Evolutionary conservation across 2,888 invertebrate genomes (phyloP).

Genomic region (Synanthedon andrenaeformis): DNA sequence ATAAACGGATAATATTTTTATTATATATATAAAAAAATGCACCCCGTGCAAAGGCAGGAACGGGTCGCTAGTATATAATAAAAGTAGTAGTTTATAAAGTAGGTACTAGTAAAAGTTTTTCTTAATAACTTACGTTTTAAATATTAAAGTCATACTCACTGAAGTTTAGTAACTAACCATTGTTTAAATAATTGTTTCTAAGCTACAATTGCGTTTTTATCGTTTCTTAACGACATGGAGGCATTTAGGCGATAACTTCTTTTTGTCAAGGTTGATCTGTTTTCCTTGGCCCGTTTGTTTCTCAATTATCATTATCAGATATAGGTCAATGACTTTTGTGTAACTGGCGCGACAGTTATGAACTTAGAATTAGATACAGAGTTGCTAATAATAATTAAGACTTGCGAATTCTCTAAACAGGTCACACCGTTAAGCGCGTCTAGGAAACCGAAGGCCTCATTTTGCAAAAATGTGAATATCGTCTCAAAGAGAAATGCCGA

Average conservation of each 20-base stretch:
- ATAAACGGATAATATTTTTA: too few relatives aligned
- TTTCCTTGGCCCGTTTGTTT: constrained; percentile 46
- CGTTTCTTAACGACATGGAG: constrained; percentile 7
- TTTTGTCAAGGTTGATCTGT: constrained; percentile 38
- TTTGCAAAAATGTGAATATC: constrained; percentile 19
- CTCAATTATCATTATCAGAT: constrained; percentile 38
- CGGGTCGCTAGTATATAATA: too few relatives aligned
- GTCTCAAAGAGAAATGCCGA: neutral
- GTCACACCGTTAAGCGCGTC: constrained; percentile 18
- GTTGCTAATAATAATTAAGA: neutral
- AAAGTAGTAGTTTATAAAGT: too few relatives aligned
- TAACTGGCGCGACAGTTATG: neutral
- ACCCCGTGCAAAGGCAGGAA: too few relatives aligned
- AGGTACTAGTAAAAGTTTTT: too few relatives aligned
- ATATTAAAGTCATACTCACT: too few relatives aligned
- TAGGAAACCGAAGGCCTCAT: constrained; percentile 12
- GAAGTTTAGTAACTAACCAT: too few relatives aligned
- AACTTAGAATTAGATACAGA: neutral
- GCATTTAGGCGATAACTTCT: constrained; percentile 32
- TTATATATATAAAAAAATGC: too few relatives aligned
- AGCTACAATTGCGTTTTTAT: constrained; percentile 7
- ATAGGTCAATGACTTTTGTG: constrained; percentile 17
- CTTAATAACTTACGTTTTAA: too few relatives aligned
- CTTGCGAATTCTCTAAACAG: constrained; percentile 17
- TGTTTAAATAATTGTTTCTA: neutral